Conservation (phyloP, 2,888 invertebrate species). For the Lobophora halterata region DNA sequence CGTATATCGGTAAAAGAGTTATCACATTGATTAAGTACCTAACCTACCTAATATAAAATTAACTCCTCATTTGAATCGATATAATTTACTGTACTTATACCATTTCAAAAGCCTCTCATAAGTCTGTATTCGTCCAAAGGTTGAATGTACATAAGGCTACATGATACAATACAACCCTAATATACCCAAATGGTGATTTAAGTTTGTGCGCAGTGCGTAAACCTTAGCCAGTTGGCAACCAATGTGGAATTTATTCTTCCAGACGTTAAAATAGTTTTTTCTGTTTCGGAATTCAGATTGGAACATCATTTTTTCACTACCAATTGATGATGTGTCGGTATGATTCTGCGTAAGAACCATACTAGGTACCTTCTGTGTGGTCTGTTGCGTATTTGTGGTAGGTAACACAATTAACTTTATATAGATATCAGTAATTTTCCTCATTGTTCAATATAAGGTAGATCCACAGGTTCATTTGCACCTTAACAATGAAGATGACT, state of each 20-base stretch:
- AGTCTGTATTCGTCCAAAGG: too few species aligned
- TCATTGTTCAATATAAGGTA: not conserved
- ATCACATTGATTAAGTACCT: too few species aligned
- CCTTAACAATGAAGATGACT: constrained; percentile 2
- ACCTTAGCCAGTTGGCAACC: constrained; percentile 17
- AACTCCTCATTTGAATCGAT: too few species aligned
- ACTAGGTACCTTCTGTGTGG: too few species aligned
- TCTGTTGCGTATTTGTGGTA: not conserved
- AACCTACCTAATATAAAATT: too few species aligned
- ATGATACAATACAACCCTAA: not conserved
- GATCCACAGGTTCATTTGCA: too few species aligned
- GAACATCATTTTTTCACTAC: constrained; percentile 2
- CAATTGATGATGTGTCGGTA: too few species aligned
- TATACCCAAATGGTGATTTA: constrained; percentile 1
- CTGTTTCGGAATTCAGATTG: not conserved
- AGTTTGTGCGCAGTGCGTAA: constrained; percentile 29
- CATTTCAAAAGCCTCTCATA: too few species aligned
- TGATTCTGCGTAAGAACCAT: too few species aligned
- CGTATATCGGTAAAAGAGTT: too few species aligned
- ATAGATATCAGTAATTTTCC: not conserved
- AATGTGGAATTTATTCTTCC: not conserved
- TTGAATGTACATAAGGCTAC: too few species aligned
- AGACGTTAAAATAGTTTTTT: not conserved
- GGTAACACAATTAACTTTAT: not conserved
- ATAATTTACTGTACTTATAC: too few species aligned